Percentiles rank a stretch among this genome's conserved stretches.
phyloP scores from a whole-genome alignment of 2,113 vertebrate species.

The Tupaia tana region DNA sequence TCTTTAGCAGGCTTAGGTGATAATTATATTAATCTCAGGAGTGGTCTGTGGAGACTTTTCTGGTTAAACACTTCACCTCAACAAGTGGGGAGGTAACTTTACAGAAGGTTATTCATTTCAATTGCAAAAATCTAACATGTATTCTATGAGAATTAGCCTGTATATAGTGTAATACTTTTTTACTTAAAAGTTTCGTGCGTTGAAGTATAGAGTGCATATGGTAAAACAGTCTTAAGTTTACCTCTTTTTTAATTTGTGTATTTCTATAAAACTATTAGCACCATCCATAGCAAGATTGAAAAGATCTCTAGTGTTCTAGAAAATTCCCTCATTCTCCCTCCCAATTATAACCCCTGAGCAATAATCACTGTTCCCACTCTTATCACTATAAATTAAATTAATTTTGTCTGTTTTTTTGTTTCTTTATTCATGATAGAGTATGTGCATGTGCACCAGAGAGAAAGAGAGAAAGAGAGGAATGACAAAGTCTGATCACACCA shows the following conservation, averaged over 20 bases:
- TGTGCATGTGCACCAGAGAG: too few species aligned
- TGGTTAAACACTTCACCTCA: slow-evolving; percentile 14
- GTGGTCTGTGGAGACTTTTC: background rate
- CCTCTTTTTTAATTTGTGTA: background rate
- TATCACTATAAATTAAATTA: background rate
- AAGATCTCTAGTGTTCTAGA: background rate
- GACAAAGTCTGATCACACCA: too few species aligned
- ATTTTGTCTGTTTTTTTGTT: too few species aligned
- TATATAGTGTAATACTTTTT: background rate
- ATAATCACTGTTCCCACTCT: background rate
- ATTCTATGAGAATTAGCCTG: background rate
- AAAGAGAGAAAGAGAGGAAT: too few species aligned
- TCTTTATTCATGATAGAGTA: too few species aligned
- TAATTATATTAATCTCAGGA: background rate
- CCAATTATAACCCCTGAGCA: background rate
- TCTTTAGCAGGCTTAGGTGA: background rate
- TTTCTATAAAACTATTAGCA: background rate
- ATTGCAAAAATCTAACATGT: background rate
- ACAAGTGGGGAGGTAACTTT: background rate
- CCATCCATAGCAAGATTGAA: background rate
- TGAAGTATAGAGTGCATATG: background rate
- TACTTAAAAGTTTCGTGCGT: background rate
- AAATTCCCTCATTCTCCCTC: background rate
- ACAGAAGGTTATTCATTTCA: slow-evolving; percentile 9
- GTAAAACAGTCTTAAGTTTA: background rate